Conservation (phyloP, 1,140 invertebrate species). For the Sminthurinus signatus region DNA sequence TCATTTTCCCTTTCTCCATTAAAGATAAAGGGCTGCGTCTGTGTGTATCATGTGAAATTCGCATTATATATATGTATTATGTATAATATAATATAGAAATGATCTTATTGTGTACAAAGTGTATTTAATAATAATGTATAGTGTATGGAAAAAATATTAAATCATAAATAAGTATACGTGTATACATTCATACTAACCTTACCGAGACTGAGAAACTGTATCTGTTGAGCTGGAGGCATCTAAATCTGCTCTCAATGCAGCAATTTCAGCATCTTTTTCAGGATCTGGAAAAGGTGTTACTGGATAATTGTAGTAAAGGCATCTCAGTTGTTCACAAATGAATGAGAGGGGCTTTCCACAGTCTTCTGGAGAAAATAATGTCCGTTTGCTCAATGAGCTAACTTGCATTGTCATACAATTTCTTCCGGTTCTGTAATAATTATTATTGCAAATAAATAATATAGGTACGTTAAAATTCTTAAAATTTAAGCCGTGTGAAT, state of each 20-base stretch:
- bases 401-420: conserved; percentile 35
- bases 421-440: conserved; percentile 11
- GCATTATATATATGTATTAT: too few relatives aligned
- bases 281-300: conserved; percentile 38
- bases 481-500: too few relatives aligned
- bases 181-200: conserved; percentile 21
- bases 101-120: too few relatives aligned
- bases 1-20: too few relatives aligned
- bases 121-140: too few relatives aligned
- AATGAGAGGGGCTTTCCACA: conserved; percentile 32
- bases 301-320: conserved; percentile 41
- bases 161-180: too few relatives aligned
- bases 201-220: conserved; percentile 34
- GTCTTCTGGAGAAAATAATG: conserved; percentile 34
- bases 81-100: too few relatives aligned
- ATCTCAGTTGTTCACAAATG: conserved; percentile 40
- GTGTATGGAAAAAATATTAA: too few relatives aligned
- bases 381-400: conserved; percentile 13
- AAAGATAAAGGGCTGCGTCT: too few relatives aligned
- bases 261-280: conserved; percentile 13
- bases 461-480: conserved; percentile 1
- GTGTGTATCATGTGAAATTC: too few relatives aligned
- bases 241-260: conserved; percentile 25
- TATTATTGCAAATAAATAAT: too few relatives aligned
- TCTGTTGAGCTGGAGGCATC: conserved; percentile 8